Evolutionary conservation across 2,797 vertebrate species (phyloP).

Genomic region (Mormyrus hasselquistii): DNA sequence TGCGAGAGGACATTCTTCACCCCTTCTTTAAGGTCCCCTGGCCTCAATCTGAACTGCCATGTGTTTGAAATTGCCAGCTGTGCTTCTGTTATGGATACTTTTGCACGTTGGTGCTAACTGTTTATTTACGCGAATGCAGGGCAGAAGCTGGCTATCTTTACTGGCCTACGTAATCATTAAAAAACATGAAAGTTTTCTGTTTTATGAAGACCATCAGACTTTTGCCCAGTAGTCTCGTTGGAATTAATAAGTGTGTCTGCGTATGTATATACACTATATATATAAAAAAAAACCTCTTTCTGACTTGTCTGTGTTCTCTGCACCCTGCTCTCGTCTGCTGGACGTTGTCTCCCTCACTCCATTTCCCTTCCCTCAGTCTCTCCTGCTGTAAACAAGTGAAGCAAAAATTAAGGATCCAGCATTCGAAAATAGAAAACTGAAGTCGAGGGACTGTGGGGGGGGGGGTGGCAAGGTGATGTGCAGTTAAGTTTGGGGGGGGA

Average conservation of each 20-base stretch:
- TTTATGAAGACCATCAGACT: neutral
- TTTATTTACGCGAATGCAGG: neutral
- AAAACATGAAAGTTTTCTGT: neutral
- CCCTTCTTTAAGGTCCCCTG: neutral
- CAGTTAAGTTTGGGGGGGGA: neutral
- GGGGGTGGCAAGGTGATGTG: neutral
- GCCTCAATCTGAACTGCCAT: neutral
- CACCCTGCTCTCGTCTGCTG: neutral
- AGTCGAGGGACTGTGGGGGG: constrained; percentile 17
- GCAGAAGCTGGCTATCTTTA: neutral
- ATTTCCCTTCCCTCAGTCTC: neutral
- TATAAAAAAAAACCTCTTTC: neutral
- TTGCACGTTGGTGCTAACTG: neutral
- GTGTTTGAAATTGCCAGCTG: neutral
- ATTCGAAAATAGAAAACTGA: constrained; percentile 37
- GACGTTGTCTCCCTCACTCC: neutral
- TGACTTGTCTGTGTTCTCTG: neutral
- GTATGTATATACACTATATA: too few species aligned
- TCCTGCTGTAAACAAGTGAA: constrained; percentile 19
- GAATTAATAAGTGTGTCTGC: neutral
- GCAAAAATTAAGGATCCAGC: constrained; percentile 31
- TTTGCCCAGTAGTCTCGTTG: neutral
- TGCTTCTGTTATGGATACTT: neutral
- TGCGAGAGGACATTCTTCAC: neutral
- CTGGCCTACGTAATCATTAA: neutral